Percentiles rank a stretch among this genome's conserved stretches.
These are phyloP conservation scores for Garra rufa DNA, from an alignment of 2,113 vertebrate genomes.

Conservation along the genomic window DNA sequence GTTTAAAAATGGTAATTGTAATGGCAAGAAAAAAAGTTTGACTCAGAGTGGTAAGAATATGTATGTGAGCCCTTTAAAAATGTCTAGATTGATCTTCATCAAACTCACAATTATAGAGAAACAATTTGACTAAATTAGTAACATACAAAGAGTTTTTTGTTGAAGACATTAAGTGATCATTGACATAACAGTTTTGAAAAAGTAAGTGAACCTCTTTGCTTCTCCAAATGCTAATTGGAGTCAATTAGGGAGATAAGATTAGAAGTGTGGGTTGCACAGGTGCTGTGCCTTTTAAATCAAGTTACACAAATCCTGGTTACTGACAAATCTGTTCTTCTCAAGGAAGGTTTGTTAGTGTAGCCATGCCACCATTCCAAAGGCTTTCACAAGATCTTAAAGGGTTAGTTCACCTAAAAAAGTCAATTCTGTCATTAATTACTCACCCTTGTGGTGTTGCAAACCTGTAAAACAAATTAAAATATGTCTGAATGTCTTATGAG, in stretches of 20 bases:
- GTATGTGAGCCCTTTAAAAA: background rate
- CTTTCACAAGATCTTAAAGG: background rate
- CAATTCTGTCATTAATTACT: too few relatives aligned
- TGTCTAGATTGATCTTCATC: background rate
- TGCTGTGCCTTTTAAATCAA: background rate
- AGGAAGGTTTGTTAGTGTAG: background rate
- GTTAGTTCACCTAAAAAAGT: too few relatives aligned
- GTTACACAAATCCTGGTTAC: background rate
- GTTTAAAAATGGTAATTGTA: constrained; percentile 9
- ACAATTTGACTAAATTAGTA: background rate
- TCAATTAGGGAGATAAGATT: background rate
- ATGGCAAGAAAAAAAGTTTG: background rate
- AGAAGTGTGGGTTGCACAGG: background rate
- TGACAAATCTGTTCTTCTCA: background rate
- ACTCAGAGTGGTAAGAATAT: background rate
- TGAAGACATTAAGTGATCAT: background rate
- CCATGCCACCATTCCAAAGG: background rate
- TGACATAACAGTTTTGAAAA: background rate
- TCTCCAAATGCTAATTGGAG: background rate
- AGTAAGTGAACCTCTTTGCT: background rate
- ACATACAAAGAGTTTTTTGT: background rate
- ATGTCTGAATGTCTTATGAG: too few relatives aligned
- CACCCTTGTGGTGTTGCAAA: too few relatives aligned
- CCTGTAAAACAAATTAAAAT: background rate
- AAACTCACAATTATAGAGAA: background rate